These are phyloP conservation scores for Poliocrania exsul DNA, from an alignment of 2,797 vertebrate species.

Conservation along the genomic window DNA sequence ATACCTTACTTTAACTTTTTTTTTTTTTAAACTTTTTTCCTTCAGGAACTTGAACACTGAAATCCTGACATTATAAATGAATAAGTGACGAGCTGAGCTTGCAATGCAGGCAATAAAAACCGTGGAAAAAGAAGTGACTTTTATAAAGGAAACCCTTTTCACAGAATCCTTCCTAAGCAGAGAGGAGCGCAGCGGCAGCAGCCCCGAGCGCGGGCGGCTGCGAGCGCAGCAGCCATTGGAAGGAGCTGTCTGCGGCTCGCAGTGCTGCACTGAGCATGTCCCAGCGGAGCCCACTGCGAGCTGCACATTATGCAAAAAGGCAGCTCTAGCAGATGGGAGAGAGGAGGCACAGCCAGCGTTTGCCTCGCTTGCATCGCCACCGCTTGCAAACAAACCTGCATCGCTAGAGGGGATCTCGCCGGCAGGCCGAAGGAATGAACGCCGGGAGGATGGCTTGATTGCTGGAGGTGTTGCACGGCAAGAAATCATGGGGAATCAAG, in stretches of 20 bases:
- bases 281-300: conserved; percentile 77
- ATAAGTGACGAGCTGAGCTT: background rate
- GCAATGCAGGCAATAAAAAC: conserved; percentile 83
- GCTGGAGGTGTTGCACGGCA: conserved; percentile 70
- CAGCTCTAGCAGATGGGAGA: conserved; percentile 74
- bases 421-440: conserved; percentile 24
- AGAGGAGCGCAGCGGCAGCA: conserved; percentile 6
- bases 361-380: conserved; percentile 77
- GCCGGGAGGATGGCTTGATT: conserved; percentile 82
- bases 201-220: conserved; percentile 61
- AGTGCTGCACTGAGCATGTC: conserved; percentile 81
- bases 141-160: conserved; percentile 81
- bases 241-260: conserved; percentile 76
- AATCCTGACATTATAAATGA: background rate
- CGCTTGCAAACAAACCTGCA: conserved; percentile 71
- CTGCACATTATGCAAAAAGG: conserved; percentile 83
- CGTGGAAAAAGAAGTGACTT: conserved; percentile 79
- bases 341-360: conserved; percentile 70
- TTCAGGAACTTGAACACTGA: background rate
- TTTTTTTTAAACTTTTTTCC: background rate
- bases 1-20: background rate
- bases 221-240: conserved; percentile 70
- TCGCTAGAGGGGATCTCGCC: conserved; percentile 54
- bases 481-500: conserved; percentile 94
- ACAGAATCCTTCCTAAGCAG: conserved; percentile 75